Conservation (phyloP, 2,888 invertebrate species). For the Protonemura montana region DNA sequence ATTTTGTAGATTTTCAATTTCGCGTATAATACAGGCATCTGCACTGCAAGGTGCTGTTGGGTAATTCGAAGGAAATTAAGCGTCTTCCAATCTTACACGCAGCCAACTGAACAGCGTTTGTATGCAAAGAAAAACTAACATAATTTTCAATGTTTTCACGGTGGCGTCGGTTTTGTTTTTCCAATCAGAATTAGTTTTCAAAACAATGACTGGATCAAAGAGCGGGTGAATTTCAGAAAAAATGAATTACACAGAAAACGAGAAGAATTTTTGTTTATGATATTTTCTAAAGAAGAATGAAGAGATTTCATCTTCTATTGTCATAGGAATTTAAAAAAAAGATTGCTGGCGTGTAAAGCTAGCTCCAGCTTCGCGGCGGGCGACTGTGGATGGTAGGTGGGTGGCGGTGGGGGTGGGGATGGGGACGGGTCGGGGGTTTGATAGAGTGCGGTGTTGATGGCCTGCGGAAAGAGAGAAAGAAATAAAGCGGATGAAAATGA, state of each 20-base stretch:
- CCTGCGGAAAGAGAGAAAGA: conserved; percentile 21
- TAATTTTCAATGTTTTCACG: conserved; percentile 1
- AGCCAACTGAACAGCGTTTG: neutral
- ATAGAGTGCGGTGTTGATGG: conserved; percentile 35
- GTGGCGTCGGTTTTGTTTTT: neutral
- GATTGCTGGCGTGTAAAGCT: conserved; percentile 34
- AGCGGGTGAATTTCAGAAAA: neutral
- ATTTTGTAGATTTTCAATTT: neutral
- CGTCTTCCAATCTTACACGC: neutral
- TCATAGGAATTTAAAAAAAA: conserved; percentile 24
- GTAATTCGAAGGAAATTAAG: neutral
- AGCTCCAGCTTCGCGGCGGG: neutral
- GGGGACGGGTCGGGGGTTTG: conserved; percentile 9
- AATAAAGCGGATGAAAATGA: conserved; percentile 16
- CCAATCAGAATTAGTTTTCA: neutral
- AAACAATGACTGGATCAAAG: conserved; percentile 2
- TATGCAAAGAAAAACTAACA: neutral
- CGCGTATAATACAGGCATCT: neutral
- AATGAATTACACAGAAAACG: conserved; percentile 4
- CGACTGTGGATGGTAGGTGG: neutral
- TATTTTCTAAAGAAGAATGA: conserved; percentile 8
- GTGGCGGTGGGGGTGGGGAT: neutral
- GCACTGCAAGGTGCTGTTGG: neutral
- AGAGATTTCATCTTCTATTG: conserved; percentile 23
- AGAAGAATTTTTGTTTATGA: conserved; percentile 14